phyloP scores from a whole-genome alignment of 2,888 invertebrate species.

The Heliothis peltigera region DNA sequence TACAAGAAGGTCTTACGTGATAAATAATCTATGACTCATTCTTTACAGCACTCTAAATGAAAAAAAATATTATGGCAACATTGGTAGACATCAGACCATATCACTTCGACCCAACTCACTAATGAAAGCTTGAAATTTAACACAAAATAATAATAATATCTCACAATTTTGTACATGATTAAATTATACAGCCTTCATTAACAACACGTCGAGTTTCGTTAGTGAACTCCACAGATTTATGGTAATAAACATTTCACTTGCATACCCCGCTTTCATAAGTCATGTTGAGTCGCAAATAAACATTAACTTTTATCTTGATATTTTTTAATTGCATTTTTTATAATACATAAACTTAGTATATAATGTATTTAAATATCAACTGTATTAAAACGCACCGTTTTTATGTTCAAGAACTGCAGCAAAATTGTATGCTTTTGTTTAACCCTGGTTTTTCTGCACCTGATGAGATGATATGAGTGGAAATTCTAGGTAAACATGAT shows the following conservation, averaged over 20 bases:
- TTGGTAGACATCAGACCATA: not conserved
- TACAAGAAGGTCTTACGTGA: not conserved
- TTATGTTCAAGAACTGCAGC: no score
- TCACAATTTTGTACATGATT: not conserved
- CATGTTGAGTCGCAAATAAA: no score
- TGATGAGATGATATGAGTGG: no score
- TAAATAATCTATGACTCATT: conserved; percentile 19
- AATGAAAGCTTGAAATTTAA: not conserved
- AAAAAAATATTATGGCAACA: not conserved
- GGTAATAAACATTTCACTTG: not conserved
- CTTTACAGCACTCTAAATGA: not conserved
- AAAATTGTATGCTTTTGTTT: no score
- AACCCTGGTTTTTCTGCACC: no score
- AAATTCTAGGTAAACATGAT: no score
- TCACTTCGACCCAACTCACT: not conserved
- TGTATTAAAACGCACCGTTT: no score
- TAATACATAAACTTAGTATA: no score
- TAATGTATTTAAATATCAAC: no score
- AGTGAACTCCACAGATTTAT: not conserved
- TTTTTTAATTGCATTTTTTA: no score
- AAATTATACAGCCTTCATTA: conserved; percentile 7
- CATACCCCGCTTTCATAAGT: no score
- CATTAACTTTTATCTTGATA: no score
- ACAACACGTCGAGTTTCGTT: not conserved
- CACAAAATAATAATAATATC: conserved; percentile 4